These are phyloP conservation scores for Incurvaria masculella DNA, from an alignment of 2,888 invertebrate species.

Conservation along the genomic window DNA sequence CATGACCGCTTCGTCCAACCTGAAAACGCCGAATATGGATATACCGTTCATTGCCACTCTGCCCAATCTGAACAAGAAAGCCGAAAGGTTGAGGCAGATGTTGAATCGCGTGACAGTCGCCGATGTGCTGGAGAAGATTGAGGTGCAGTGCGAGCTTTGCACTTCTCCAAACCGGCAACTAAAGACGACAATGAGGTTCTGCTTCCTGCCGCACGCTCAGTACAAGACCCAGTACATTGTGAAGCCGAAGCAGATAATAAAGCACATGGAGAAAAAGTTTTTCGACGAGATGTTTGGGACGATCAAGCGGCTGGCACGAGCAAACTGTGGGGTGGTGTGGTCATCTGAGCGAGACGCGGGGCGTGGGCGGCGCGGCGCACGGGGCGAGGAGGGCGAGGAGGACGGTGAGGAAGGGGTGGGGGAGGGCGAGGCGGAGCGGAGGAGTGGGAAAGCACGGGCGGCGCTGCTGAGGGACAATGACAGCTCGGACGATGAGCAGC, in stretches of 20 bases:
- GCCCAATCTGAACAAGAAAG: conserved; percentile 46
- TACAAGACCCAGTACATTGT: conserved; percentile 73
- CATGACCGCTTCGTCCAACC: conserved; percentile 91
- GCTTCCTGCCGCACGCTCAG: conserved; percentile 69
- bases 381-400: conserved; percentile 38
- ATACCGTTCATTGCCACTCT: conserved; percentile 69
- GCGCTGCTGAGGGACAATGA: conserved; percentile 35
- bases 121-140: conserved; percentile 73
- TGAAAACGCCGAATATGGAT: conserved; percentile 96
- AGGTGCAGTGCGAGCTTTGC: conserved; percentile 58
- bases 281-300: conserved; percentile 63
- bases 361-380: conserved; percentile 21
- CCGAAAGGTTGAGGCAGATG: conserved; percentile 67
- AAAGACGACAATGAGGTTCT: conserved; percentile 65
- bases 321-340: conserved; percentile 49
- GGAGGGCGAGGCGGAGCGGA: conserved; percentile 23
- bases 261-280: conserved; percentile 71
- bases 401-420: conserved; percentile 28
- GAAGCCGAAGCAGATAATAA: conserved; percentile 65
- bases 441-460: conserved; percentile 21
- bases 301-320: conserved; percentile 58
- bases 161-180: conserved; percentile 54
- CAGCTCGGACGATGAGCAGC: conserved; percentile 67
- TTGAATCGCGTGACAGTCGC: conserved; percentile 76
- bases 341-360: conserved; percentile 43